Evolutionary conservation across 2,113 vertebrate species (phyloP), one percentile per base, ranked within the genome.

Genomic region (Panurus biarmicus): DNA sequence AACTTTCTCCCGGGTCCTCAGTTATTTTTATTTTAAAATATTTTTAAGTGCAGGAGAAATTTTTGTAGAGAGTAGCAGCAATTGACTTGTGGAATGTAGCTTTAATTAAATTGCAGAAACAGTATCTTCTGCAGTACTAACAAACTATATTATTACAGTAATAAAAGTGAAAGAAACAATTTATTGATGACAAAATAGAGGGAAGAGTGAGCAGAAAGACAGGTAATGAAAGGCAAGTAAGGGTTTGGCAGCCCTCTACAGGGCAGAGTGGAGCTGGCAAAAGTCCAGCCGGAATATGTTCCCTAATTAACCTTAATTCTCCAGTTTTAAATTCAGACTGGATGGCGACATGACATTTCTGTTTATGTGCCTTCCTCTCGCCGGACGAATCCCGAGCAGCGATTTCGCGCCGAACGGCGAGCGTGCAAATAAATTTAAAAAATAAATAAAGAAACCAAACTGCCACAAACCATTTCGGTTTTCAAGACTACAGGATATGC

Each of bases 251-350:
- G 89, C 89, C 78, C 79, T 83, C 83, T 94, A 53, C 87, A 94
- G 89, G 91, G 89, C 92, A 95, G 54, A 84, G 57, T 18, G 35
- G 87, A 87, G 67, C 53, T 70, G 70, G 91, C 87, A 44, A 38
- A 81, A 62, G 69, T 86, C 86, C 94, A 95, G 42, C 76, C 76
- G 56, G 82, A 93, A 73, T 42, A 54, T 45, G 69, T 75, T 95
- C 96, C 71, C 78, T 85, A 91, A 96, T 96, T 86, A 96, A 85
- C 85, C 79, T 62, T 58, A 93, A 94, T 94, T 93, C 58, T 64
- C 36, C 0, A 0, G 58, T 73, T 90, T 51, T 58, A 69, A 64
- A 88, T 85, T 85, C 84, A 54, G 66, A 16, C 33, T 7, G 40
- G 44, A 29, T 87, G 42, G 67, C 72, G 17, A 45, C 56, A 26